These are phyloP conservation scores for Drosophila pectinifera DNA, from an alignment of 1,140 invertebrate genomes.

Conservation along the genomic window DNA sequence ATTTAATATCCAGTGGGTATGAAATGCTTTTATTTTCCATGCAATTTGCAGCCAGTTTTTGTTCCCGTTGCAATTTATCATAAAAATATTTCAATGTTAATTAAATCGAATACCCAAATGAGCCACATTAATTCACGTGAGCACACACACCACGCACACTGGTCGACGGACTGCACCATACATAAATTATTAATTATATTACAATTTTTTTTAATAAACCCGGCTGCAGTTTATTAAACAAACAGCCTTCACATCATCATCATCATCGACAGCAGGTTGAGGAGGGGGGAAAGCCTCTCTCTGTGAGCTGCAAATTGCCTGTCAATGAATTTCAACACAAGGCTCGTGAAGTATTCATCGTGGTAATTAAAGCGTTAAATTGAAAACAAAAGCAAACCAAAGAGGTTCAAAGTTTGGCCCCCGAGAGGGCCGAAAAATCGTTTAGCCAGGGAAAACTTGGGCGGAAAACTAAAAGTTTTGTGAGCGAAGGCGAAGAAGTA, in stretches of 20 bases:
- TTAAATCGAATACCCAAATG: constrained; percentile 71
- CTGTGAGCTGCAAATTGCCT: constrained; percentile 31
- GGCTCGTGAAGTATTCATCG: constrained; percentile 49
- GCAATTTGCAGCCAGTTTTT: constrained; percentile 26
- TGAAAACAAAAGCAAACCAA: constrained; percentile 66
- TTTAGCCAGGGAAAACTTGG: constrained; percentile 54
- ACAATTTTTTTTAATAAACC: constrained; percentile 66
- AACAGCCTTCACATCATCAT: constrained; percentile 27
- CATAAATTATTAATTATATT: constrained; percentile 77
- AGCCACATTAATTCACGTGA: constrained; percentile 29
- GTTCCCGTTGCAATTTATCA: constrained; percentile 29
- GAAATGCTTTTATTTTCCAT: constrained; percentile 17
- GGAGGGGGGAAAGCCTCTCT: background rate
- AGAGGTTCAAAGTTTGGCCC: constrained; percentile 44
- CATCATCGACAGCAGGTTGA: background rate
- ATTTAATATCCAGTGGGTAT: constrained; percentile 20
- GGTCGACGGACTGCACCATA: constrained; percentile 15
- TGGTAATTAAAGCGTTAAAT: constrained; percentile 80
- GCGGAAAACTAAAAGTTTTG: constrained; percentile 58
- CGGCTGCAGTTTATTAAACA: constrained; percentile 73
- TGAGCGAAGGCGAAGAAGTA: constrained; percentile 3
- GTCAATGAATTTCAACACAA: constrained; percentile 67
- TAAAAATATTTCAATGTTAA: constrained; percentile 71
- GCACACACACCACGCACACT: constrained; percentile 8
- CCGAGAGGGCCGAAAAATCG: constrained; percentile 48